Base-by-base conservation (phyloP, 2,113 vertebrate genomes). In the Sialia sialis region DNA sequence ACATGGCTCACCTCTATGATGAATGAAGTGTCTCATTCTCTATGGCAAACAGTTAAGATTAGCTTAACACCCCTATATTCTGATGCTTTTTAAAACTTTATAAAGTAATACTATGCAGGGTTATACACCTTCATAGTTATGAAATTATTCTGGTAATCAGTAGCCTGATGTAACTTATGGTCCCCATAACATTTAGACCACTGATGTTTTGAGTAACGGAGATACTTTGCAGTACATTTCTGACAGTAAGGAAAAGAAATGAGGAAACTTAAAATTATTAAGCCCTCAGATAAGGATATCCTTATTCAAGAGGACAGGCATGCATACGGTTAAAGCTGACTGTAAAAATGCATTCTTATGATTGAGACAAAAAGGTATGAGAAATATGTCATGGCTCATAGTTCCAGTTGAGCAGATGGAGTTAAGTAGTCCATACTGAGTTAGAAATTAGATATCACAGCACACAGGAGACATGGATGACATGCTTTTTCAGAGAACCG, bases 401-500 rank as follows among this genome's bases (percentile, higher is more conserved):
- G 48, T 29, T 95, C 67, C 87, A 90, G 76, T 8, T 46, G 44
- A 79, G 72, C 11, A 73, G 91, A 74, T 43, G 55, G 66, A 93
- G 73, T 73, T 29, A 75, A 87, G 26, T 32, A 77, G 59, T 62
- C 73, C 83, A 86, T 66, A 88, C 70, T 59, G 56, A 70, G 64
- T 91, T 96, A 94, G 89, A 84, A 94, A 90, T 95, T 83, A 96
- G 77, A 77, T 52, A 72, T 66, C 90, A 97, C 52, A 74, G 93
- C 95, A 97, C 92, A 75, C 96, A 10, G 38, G 36, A 66, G 17
- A 70, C 48, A 87, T 52, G 54, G 82, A 86, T 52, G 34, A 75
- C 89, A 90, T 97, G 96, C 91, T 96, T n/a, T 95, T 85, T 64
- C 30, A 74, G 67, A 89, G 51, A 94, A 82, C 69, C 98, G 73